Base-by-base conservation (phyloP, 1,140 invertebrate genomes). In the Bursaphelenchus mucronatus region DNA sequence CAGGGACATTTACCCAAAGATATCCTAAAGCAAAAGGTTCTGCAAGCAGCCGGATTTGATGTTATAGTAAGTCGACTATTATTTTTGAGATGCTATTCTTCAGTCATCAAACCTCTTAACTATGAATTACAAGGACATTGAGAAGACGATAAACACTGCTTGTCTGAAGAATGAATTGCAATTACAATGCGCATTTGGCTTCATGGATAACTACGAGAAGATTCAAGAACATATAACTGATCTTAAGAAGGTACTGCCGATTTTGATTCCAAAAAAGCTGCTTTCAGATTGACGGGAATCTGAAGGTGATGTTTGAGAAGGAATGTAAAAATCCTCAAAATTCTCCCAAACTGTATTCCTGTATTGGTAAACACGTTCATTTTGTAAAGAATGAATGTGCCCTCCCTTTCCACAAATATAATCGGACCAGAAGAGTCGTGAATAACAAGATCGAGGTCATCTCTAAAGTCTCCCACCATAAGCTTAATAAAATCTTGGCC, bases 141-240 rank as follows among this genome's bases (percentile, higher is more conserved):
- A 13, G 17, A 30, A 67, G 54, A 67, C 50, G 8, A 56, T 67
- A n/a, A 50, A 58, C 30, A 11, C 44, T 30, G 65, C 65, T 1
- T 67, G 65, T 51, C 64, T 67, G 10, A 67, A 67, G 45, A 67
- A 67, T 49, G 65, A 67, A 44, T 64, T 67, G 15, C 65, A 67
- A 43, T 67, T 67, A 47, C 65, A 67, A 45, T 67, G 65, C 49
- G 65, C 65, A 17, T 67, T 30, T 21, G 65, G 65, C 13, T 67
- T 67, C 44, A n/a, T 67, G 10, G 8, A 55, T 19, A 63, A 67
- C 40, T 15, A 49, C 17, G 46, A 59, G 13, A 55, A 43, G 40
- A 67, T 67, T 30, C 11, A n/a, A 30, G 65, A 67, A 41, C 47
- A 67, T 47, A 67, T 67, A 21, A 19, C 39, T 40, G 15, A 15